Evolutionary conservation across 2,113 vertebrate genomes (phyloP).

Genomic region (Thinocorus orbignyianus): DNA sequence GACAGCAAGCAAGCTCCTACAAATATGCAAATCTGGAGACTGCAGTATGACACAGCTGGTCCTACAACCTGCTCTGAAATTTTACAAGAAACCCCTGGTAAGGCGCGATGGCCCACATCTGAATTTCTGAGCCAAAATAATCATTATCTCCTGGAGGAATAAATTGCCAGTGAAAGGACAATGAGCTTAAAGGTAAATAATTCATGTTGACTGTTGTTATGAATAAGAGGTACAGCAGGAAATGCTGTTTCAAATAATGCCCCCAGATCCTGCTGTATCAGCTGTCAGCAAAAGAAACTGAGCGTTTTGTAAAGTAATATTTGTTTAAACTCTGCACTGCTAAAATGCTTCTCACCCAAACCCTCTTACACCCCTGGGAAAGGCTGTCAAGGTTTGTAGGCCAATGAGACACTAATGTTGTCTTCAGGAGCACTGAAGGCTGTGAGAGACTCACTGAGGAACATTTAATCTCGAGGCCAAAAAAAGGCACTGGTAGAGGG

Average conservation of each 20-base stretch:
- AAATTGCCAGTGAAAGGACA: not conserved
- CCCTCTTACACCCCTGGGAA: not conserved
- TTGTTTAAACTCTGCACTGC: not conserved
- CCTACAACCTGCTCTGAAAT: not conserved
- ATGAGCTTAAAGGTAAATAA: not conserved
- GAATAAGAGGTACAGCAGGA: not conserved
- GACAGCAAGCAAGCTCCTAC: not conserved
- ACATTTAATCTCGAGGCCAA: not conserved
- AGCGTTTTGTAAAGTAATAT: not conserved
- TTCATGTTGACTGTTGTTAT: not conserved
- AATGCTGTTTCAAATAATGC: not conserved
- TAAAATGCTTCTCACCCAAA: not conserved
- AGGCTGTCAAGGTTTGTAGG: not conserved
- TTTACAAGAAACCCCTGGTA: not conserved
- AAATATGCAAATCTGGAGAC: not conserved
- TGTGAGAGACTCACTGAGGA: not conserved
- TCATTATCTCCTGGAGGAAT: not conserved
- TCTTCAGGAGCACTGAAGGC: not conserved
- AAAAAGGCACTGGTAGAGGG: not conserved
- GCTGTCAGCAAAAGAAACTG: not conserved
- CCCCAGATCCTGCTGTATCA: not conserved
- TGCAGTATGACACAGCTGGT: not conserved
- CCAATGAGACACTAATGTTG: not conserved
- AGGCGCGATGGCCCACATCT: not conserved
- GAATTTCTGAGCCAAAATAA: slow-evolving; percentile 14